These are phyloP conservation scores for Tragelaphus buxtoni DNA, from an alignment of 2,113 vertebrate species.

Conservation along the genomic window DNA sequence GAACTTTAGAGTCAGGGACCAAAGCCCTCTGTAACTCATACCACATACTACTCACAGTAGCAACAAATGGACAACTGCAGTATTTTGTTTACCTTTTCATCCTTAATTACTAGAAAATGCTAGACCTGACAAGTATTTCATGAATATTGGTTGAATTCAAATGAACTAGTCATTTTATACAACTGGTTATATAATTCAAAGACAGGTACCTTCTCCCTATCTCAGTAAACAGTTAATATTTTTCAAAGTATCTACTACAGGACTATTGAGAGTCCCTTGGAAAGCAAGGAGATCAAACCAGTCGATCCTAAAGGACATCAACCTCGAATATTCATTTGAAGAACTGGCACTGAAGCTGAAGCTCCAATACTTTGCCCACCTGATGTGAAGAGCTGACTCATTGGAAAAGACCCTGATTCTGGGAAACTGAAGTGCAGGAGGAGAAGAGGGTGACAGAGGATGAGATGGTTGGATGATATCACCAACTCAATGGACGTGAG, in stretches of 20 bases:
- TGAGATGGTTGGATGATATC: background rate
- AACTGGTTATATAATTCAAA: background rate
- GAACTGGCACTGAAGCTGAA: background rate
- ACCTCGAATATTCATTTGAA: background rate
- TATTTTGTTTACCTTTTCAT: background rate
- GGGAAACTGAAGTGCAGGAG: background rate
- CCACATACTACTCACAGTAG: background rate
- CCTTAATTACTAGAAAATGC: background rate
- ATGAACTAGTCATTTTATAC: background rate
- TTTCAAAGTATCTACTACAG: background rate
- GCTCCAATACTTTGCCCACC: background rate
- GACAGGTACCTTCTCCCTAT: background rate
- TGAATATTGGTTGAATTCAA: background rate
- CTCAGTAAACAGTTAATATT: background rate
- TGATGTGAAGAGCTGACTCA: background rate
- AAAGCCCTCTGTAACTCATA: background rate
- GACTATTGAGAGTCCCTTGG: background rate
- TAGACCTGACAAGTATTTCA: background rate
- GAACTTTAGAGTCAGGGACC: background rate
- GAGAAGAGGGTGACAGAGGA: background rate
- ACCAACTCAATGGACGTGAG: background rate
- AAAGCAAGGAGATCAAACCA: background rate
- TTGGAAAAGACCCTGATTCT: background rate
- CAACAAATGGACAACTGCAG: background rate
- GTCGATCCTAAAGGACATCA: background rate